phyloP scores from a whole-genome alignment of 2,888 invertebrate species.

The Sabatieria punctata region DNA sequence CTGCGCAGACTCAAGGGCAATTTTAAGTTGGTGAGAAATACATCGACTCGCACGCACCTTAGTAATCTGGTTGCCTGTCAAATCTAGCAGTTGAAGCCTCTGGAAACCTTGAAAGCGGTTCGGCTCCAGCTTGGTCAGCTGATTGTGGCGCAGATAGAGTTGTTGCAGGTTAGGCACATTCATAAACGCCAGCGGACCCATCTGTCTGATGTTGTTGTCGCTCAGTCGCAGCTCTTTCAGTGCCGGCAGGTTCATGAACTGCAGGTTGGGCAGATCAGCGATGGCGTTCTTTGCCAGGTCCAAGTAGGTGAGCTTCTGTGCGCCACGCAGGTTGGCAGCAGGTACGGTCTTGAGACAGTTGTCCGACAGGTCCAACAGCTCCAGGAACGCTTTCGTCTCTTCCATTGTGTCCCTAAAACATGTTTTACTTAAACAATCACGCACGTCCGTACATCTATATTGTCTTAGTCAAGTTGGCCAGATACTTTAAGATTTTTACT shows the following conservation, averaged over 20 bases:
- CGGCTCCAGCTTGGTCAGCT: conserved; percentile 58
- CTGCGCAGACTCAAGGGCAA: too few species aligned
- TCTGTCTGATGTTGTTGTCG: conserved; percentile 45
- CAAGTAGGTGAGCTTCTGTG: conserved; percentile 52
- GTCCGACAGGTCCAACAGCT: conserved; percentile 59
- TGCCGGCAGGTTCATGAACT: conserved; percentile 58
- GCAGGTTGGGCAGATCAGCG: conserved; percentile 49
- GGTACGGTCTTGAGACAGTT: conserved; percentile 64
- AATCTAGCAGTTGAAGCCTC: conserved; percentile 51
- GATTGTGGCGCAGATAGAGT: conserved; percentile 66
- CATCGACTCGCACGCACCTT: too few species aligned
- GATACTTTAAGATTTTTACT: neutral
- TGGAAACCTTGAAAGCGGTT: conserved; percentile 62
- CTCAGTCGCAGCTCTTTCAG: conserved; percentile 46
- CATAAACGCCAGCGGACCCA: conserved; percentile 65
- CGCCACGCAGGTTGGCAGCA: conserved; percentile 60
- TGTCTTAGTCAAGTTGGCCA: neutral
- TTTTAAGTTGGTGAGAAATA: too few species aligned
- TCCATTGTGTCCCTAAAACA: conserved; percentile 22
- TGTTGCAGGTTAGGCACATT: conserved; percentile 49
- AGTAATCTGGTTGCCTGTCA: conserved; percentile 58
- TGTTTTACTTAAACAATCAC: neutral
- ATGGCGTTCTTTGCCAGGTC: conserved; percentile 60
- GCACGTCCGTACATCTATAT: neutral
- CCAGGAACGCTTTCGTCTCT: conserved; percentile 37